Percentiles rank a stretch among this genome's conserved stretches.
phyloP scores from a whole-genome alignment of 2,888 invertebrate genomes.

The Drosophila infuscata region DNA sequence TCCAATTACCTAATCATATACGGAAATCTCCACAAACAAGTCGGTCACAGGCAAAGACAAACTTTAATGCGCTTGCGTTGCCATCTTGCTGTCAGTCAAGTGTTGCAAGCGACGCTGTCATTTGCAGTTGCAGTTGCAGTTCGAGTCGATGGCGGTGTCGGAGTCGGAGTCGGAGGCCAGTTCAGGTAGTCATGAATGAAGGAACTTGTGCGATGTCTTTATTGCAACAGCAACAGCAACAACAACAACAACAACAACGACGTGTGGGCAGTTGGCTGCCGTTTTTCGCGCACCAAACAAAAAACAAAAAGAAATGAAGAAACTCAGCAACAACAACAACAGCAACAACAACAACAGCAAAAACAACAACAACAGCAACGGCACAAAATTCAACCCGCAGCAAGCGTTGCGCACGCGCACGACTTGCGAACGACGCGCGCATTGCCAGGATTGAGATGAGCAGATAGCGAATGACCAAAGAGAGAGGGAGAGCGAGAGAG shows the following conservation, averaged over 20 bases:
- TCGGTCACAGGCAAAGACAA: slow-evolving; percentile 7
- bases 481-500: not conserved
- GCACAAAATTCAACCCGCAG: slow-evolving; percentile 21
- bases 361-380: not conserved
- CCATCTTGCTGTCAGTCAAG: slow-evolving; percentile 21
- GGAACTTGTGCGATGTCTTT: slow-evolving; percentile 54
- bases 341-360: slow-evolving; percentile 2
- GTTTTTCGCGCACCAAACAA: slow-evolving; percentile 64
- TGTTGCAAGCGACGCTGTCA: slow-evolving; percentile 4
- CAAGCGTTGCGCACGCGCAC: slow-evolving; percentile 71
- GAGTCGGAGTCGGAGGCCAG: slow-evolving; percentile 26
- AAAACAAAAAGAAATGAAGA: slow-evolving; percentile 12
- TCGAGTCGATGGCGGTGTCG: not conserved
- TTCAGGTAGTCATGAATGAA: slow-evolving; percentile 65
- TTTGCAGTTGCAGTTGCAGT: slow-evolving; percentile 12
- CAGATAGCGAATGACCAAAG: not conserved
- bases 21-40: slow-evolving; percentile 11
- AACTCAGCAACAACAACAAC: not conserved
- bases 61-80: slow-evolving; percentile 34
- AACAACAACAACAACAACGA: slow-evolving; percentile 21
- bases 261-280: slow-evolving; percentile 76
- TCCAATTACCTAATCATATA: not conserved
- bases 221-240: slow-evolving; percentile 40
- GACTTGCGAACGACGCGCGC: slow-evolving; percentile 64
- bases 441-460: slow-evolving; percentile 19